Percentiles rank a stretch among this genome's conserved stretches.
These are phyloP conservation scores for Sebastes miniatus DNA, from an alignment of 2,797 vertebrate genomes.

Conservation along the genomic window DNA sequence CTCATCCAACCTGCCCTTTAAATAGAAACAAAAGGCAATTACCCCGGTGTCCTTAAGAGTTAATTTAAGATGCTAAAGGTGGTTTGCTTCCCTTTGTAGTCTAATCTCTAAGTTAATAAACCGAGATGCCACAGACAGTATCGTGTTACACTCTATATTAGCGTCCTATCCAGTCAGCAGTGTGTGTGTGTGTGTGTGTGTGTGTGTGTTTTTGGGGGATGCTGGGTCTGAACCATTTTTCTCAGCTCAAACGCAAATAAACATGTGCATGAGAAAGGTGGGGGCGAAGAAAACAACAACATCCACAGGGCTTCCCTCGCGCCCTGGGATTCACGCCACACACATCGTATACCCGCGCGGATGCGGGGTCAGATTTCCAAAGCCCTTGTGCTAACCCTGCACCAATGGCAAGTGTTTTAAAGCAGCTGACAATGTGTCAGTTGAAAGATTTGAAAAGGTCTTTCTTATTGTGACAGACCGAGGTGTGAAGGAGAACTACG, in stretches of 20 bases:
- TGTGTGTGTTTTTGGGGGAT: neutral
- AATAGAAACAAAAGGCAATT: slow-evolving; percentile 81
- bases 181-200: slow-evolving; percentile 6
- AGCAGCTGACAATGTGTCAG: slow-evolving; percentile 39
- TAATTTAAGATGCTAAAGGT: slow-evolving; percentile 75
- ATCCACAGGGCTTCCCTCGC: slow-evolving; percentile 64
- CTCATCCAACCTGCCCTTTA: slow-evolving; percentile 67
- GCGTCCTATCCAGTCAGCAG: slow-evolving; percentile 12
- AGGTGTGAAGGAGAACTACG: neutral
- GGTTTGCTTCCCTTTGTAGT: slow-evolving; percentile 67
- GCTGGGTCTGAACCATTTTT: slow-evolving; percentile 23
- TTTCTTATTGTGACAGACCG: neutral
- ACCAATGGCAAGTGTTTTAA: slow-evolving; percentile 22
- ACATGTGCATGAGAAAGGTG: slow-evolving; percentile 17
- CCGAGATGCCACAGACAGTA: slow-evolving; percentile 52
- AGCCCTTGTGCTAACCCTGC: slow-evolving; percentile 31
- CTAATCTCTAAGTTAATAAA: slow-evolving; percentile 76
- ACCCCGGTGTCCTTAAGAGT: slow-evolving; percentile 61
- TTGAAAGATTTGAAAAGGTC: slow-evolving; percentile 10
- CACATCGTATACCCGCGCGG: slow-evolving; percentile 37
- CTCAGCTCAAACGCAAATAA: slow-evolving; percentile 52
- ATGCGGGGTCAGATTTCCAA: slow-evolving; percentile 51
- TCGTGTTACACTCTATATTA: slow-evolving; percentile 66
- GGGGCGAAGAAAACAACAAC: slow-evolving; percentile 55
- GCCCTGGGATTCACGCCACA: slow-evolving; percentile 46